phyloP scores from a whole-genome alignment of 1,140 invertebrate genomes.

The Tribolium madens region DNA sequence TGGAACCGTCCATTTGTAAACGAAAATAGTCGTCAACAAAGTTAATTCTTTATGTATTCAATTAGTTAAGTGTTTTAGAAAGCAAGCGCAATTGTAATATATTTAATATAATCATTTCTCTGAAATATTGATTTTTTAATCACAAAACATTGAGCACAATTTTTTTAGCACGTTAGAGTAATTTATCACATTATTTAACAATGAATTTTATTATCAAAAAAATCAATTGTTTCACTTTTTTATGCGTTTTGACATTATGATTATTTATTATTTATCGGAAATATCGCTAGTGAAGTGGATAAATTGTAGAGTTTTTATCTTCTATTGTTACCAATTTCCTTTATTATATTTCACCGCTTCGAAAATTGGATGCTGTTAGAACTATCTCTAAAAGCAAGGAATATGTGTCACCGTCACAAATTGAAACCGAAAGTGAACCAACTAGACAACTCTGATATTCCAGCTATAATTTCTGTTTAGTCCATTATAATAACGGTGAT shows the following conservation, averaged over 20 bases:
- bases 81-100: not conserved
- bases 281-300: not conserved
- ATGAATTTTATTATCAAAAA: too few species aligned
- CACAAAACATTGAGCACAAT: not conserved
- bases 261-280: not conserved
- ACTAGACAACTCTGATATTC: not conserved
- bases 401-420: constrained; percentile 25
- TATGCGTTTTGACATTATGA: not conserved
- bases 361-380: not conserved
- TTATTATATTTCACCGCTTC: not conserved
- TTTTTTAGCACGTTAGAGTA: not conserved
- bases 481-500: constrained; percentile 25
- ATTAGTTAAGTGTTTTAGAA: not conserved
- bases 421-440: constrained; percentile 31
- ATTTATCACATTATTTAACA: not conserved
- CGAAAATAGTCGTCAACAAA: not conserved
- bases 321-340: constrained; percentile 2
- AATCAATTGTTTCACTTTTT: not conserved
- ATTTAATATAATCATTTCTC: not conserved
- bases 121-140: not conserved
- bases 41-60: not conserved
- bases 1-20: not conserved
- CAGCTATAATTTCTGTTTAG: constrained; percentile 25
- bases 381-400: constrained; percentile 3
- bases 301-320: not conserved